Conservation (phyloP, 30 jellyfish, hydroid and myxozoan genomes). For the Sanderia malayensis region DNA sequence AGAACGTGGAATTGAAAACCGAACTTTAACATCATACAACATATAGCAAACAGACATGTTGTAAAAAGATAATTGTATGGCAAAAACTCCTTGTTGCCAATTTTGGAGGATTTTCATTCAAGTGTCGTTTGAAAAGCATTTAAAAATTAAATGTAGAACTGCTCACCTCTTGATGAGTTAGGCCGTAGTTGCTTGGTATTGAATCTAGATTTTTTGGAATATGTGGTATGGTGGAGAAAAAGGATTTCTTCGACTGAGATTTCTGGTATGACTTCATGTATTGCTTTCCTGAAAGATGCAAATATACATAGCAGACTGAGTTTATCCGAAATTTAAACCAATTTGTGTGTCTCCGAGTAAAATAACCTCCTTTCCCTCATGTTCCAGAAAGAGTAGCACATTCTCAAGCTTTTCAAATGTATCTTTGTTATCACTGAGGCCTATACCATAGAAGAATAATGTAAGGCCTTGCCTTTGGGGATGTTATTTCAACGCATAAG, state of each 20-base stretch:
- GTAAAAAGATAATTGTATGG: background rate
- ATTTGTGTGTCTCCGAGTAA: no score
- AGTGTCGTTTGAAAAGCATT: background rate
- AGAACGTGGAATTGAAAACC: background rate
- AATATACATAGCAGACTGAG: background rate
- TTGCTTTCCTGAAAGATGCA: slow-evolving; percentile 32
- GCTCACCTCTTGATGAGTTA: slow-evolving; percentile 58
- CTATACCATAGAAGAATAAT: no score
- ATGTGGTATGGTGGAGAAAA: slow-evolving; percentile 83
- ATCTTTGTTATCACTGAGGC: no score
- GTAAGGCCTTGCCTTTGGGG: background rate
- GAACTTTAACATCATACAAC: background rate
- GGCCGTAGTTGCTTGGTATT: slow-evolving; percentile 22
- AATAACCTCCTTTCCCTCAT: no score
- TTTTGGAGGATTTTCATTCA: background rate
- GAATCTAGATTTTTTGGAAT: slow-evolving; percentile 72
- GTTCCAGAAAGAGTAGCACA: no score
- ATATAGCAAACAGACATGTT: background rate
- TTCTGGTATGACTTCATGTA: slow-evolving; percentile 26
- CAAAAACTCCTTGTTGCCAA: background rate
- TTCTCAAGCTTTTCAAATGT: no score
- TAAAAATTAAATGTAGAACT: background rate
- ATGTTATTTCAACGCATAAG: background rate
- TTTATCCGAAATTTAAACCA: no score
- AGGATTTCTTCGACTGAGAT: slow-evolving; percentile 48